phyloP scores from a whole-genome alignment of 23 tunicate species.

The Pegea sp. region DNA sequence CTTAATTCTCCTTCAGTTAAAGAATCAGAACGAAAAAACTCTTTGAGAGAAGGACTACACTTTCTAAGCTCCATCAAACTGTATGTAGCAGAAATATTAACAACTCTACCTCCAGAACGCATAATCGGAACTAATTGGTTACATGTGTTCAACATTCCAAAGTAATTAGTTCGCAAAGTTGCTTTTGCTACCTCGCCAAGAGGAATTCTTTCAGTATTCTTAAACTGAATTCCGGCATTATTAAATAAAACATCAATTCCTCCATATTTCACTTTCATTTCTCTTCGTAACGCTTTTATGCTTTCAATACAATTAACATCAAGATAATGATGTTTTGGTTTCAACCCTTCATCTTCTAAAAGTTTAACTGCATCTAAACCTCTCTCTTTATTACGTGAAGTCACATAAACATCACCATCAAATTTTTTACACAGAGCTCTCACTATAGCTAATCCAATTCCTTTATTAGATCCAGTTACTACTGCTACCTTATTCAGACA shows the following conservation, averaged over 20 bases:
- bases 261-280: conserved; percentile 19
- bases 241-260: conserved; percentile 64
- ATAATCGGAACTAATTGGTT: conserved; percentile 21
- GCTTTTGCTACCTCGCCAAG: conserved; percentile 16
- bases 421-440: conserved; percentile 47
- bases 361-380: conserved; percentile 6
- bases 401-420: conserved; percentile 36
- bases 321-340: conserved; percentile 36
- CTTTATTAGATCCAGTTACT: conserved; percentile 65
- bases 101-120: conserved; percentile 34
- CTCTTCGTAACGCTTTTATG: conserved; percentile 8
- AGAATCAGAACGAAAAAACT: conserved; percentile 15
- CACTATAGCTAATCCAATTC: conserved; percentile 75
- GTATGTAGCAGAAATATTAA: conserved; percentile 14
- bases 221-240: conserved; percentile 58
- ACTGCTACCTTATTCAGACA: conserved; percentile 54
- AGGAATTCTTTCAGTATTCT: conserved; percentile 20
- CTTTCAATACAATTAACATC: conserved; percentile 35
- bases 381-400: conserved; percentile 35
- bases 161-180: conserved; percentile 35
- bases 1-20: conserved; percentile 37
- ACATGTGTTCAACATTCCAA: conserved; percentile 11
- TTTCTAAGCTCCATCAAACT: conserved; percentile 2
- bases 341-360: conserved; percentile 25
- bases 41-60: conserved; percentile 18